Conservation (phyloP, 2,113 vertebrate species). For the Azemiops feae region DNA sequence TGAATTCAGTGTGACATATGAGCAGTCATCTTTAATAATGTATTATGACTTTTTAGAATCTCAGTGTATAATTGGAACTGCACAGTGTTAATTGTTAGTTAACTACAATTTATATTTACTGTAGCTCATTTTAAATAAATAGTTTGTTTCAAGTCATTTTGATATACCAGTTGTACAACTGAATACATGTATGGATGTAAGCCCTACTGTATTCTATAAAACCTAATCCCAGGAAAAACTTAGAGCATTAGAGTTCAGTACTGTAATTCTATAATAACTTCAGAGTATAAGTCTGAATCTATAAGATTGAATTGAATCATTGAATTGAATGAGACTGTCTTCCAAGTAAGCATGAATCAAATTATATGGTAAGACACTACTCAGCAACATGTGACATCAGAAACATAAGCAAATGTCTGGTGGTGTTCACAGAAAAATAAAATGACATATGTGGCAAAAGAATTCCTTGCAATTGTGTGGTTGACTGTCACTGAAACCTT, state of each 20-base stretch:
- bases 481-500: background rate
- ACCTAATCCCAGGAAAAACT: background rate
- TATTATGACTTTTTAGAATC: background rate
- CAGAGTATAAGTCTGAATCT: background rate
- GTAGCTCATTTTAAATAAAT: background rate
- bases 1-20: background rate
- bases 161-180: background rate
- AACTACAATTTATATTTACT: background rate
- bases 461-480: background rate
- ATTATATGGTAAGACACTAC: background rate
- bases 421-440: background rate
- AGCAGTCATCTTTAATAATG: background rate
- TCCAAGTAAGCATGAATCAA: slow-evolving; percentile 7
- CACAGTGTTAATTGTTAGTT: background rate
- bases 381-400: background rate
- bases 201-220: background rate
- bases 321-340: background rate
- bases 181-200: background rate
- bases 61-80: background rate
- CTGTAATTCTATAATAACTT: background rate
- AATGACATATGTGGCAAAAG: background rate
- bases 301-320: background rate
- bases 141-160: background rate
- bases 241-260: background rate
- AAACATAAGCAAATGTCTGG: background rate